A percentile compares a stretch with the other conserved stretches of the same genome.
phyloP scores from a whole-genome alignment of 2,888 invertebrate genomes.

The Acronicta alni region DNA sequence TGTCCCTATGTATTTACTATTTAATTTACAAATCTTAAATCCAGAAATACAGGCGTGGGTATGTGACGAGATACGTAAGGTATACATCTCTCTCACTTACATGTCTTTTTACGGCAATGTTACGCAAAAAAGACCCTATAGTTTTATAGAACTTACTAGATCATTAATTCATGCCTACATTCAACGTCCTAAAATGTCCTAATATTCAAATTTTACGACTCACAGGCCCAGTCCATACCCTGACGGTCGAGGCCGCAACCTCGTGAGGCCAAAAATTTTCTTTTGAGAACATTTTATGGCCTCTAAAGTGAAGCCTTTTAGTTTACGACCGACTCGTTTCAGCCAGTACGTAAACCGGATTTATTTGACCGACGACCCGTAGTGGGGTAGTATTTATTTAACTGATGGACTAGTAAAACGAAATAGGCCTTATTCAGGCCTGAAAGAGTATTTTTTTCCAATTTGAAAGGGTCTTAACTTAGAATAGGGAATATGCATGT shows the following conservation, averaged over 20 bases:
- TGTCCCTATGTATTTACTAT: too few relatives aligned
- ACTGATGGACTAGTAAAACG: not conserved
- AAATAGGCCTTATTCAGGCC: not conserved
- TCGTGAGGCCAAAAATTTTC: conserved; percentile 9
- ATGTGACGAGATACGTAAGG: too few relatives aligned
- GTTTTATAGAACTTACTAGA: too few relatives aligned
- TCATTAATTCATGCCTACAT: too few relatives aligned
- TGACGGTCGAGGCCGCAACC: not conserved
- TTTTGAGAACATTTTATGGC: conserved; percentile 32
- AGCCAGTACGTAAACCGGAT: conserved; percentile 7
- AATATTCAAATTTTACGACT: conserved; percentile 16
- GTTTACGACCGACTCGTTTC: conserved; percentile 27
- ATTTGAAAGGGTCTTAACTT: not conserved
- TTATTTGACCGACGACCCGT: conserved; percentile 21
- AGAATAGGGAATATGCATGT: too few relatives aligned
- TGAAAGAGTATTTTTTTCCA: not conserved
- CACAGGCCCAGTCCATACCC: not conserved
- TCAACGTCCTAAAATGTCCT: too few relatives aligned
- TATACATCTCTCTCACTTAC: too few relatives aligned
- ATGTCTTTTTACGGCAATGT: too few relatives aligned
- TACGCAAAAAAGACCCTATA: too few relatives aligned
- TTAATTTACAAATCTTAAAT: too few relatives aligned
- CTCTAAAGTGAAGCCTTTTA: conserved; percentile 10
- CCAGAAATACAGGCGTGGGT: too few relatives aligned
- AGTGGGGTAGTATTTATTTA: not conserved